Evolutionary conservation across 2,113 vertebrate genomes (phyloP).

Genomic region (Notiomystis cincta): DNA sequence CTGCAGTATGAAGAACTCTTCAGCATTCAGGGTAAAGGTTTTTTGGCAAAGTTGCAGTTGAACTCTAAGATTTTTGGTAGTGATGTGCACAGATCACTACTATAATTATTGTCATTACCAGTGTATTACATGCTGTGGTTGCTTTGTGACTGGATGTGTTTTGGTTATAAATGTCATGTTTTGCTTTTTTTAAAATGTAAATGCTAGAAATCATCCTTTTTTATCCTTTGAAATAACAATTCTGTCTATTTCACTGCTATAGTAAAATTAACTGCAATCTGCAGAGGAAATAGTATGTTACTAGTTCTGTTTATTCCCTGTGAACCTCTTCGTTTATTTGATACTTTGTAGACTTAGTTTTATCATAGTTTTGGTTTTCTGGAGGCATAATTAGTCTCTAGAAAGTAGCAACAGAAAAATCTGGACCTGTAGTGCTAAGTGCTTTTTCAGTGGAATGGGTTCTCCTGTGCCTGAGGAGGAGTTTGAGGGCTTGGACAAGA

Average conservation of each 20-base stretch:
- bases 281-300: neutral
- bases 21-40: rapidly evolving
- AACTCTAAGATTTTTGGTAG: neutral
- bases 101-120: neutral
- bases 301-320: neutral
- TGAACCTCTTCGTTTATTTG: neutral
- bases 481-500: neutral
- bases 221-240: neutral
- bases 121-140: neutral
- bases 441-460: neutral
- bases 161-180: neutral
- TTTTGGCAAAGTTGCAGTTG: neutral
- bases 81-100: neutral
- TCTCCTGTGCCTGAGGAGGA: neutral
- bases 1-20: neutral
- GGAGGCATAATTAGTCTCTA: neutral
- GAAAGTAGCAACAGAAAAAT: neutral
- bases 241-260: neutral
- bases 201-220: neutral
- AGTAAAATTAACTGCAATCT: neutral
- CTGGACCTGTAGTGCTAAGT: neutral
- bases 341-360: neutral
- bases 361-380: neutral
- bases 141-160: neutral
- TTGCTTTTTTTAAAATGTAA: neutral